Percentiles rank a stretch among this genome's conserved stretches.
phyloP scores from a whole-genome alignment of 37 sponge, comb jelly and placozoan genomes.

The Axinella damicornis region DNA sequence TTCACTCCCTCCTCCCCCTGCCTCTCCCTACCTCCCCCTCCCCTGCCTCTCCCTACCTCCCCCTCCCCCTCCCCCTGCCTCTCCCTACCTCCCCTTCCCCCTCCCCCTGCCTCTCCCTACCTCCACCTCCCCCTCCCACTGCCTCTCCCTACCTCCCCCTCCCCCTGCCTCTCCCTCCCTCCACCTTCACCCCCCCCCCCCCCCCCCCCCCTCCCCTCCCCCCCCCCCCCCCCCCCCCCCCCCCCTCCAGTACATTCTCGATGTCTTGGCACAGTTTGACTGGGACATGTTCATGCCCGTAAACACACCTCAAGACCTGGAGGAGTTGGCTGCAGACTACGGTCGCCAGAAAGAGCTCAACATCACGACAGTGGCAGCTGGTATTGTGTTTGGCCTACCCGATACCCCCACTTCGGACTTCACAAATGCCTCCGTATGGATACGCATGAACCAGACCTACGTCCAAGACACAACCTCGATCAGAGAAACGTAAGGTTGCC shows the following conservation, averaged over 20 bases:
- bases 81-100: background rate
- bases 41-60: background rate
- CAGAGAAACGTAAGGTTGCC: conserved; percentile 45
- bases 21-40: background rate
- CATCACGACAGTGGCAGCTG: conserved; percentile 55
- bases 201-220: background rate
- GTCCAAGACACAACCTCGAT: conserved; percentile 61
- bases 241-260: background rate
- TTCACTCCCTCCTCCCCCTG: background rate
- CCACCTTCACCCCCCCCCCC: background rate
- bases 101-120: background rate
- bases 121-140: background rate
- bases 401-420: background rate
- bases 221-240: background rate
- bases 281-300: conserved; percentile 77
- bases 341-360: conserved; percentile 20
- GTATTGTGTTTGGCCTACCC: conserved; percentile 48
- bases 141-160: background rate
- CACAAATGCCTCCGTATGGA: conserved; percentile 36
- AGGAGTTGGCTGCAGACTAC: conserved; percentile 33
- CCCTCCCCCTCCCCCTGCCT: background rate
- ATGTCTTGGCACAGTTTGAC: conserved; percentile 30
- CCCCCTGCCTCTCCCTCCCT: background rate
- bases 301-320: conserved; percentile 22
- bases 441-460: conserved; percentile 70